Base-by-base conservation (phyloP, 2,113 vertebrate genomes). In the Ginglymostoma cirratum region DNA sequence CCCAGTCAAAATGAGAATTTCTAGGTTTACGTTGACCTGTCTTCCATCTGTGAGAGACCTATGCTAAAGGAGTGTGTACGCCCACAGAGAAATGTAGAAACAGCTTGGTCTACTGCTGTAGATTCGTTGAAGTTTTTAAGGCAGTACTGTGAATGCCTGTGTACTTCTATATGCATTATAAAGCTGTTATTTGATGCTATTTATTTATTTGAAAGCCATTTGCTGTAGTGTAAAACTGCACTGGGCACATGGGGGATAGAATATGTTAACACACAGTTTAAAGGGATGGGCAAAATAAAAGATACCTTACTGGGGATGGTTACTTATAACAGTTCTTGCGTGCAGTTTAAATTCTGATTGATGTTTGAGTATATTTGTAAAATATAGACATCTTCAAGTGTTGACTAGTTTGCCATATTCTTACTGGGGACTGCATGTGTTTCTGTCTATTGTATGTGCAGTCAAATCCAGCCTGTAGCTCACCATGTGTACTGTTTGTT, bases 351-450 rank as follows among this genome's bases (percentile, higher is more conserved):
- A 93, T 61, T 19, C 34, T 93, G 61, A 7, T 65, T 93, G 19
- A 24, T 15, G 10, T 93, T 93, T 66, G 66, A 21, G 15, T 92
- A 65, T 55, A 65, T 92, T 92, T 65, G 19, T 93, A 93, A 93
- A 38, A 67, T 92, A 5, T 65, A 24, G 8, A 17, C 30, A 65
- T 61, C 66, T 66, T 66, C 89, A 66, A 89, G 55, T 55, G 24
- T 52, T 4, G 12, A 65, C 4, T 2, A 66, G 61, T 65, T 90
- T 92, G 30, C 15, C 55, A 65, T 19, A n/a, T n/a, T 65, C 14
- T 92, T 72, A 90, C 61, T 78, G 72, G 78, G 69, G 90, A 42
- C 55, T 76, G 48, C 78, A 34, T 96, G 69, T 83, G 61, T 42
- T 76, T 45, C n/a, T 55, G 66, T 90, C 93, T 45, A 10, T 61